phyloP scores from a whole-genome alignment of 2,113 vertebrate genomes.

The Chaetorhynchus papuensis region DNA sequence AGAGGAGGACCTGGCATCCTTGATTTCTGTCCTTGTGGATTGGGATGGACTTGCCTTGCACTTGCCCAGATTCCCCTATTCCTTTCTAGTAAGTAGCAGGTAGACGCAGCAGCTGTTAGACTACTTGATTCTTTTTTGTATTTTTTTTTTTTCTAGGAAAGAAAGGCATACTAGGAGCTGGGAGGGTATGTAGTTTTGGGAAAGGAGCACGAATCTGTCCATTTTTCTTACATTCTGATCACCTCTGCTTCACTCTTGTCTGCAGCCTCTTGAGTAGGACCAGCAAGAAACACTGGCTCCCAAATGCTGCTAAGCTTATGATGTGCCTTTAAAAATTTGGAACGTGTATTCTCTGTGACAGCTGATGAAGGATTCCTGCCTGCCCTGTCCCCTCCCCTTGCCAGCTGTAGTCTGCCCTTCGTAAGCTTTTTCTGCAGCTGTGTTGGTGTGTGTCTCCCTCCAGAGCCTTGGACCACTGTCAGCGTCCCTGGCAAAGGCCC shows the following conservation, averaged over 20 bases:
- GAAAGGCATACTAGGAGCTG: constrained; percentile 25
- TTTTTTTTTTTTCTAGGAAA: neutral
- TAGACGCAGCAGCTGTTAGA: neutral
- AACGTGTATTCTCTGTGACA: constrained; percentile 12
- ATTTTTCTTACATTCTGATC: neutral
- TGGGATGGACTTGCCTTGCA: constrained; percentile 20
- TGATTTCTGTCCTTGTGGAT: neutral
- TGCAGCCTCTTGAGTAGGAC: constrained; percentile 33
- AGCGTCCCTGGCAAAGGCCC: neutral
- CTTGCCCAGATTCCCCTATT: neutral
- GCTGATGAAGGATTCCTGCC: constrained; percentile 40
- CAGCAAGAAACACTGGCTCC: constrained; percentile 37
- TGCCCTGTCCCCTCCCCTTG: neutral
- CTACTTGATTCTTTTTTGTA: neutral
- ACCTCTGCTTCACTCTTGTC: constrained; percentile 39
- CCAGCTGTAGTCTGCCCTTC: constrained; percentile 29
- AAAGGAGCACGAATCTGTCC: constrained; percentile 8
- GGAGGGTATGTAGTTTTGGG: neutral
- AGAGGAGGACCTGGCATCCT: neutral
- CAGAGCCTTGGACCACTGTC: neutral
- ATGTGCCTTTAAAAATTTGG: constrained; percentile 52
- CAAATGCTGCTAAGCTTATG: constrained; percentile 60
- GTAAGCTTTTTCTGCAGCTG: constrained; percentile 9
- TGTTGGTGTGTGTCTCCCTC: constrained; percentile 14
- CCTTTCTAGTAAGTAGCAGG: neutral